Conservation (phyloP, 2,888 invertebrate genomes). For the Terebella lapidaria region DNA sequence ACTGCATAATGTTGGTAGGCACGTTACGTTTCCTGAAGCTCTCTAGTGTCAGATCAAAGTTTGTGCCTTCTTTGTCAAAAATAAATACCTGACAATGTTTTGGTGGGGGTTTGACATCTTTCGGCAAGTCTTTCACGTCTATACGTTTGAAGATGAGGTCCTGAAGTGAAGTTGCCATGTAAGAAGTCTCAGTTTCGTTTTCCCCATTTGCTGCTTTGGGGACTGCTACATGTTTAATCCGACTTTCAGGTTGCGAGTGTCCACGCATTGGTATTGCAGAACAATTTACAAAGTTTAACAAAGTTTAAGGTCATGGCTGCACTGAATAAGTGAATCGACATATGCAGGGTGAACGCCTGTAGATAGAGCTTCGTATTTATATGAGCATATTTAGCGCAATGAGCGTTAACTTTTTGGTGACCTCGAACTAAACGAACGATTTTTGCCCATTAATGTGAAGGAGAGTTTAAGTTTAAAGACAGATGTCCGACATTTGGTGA, state of each 20-base stretch:
- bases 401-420: no score
- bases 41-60: not conserved
- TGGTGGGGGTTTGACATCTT: constrained; percentile 18
- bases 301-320: no score
- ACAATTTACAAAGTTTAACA: no score
- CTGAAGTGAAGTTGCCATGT: constrained; percentile 18
- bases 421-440: no score
- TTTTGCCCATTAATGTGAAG: no score
- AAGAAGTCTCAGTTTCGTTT: constrained; percentile 2
- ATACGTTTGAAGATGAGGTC: constrained; percentile 20
- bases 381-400: no score
- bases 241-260: constrained; percentile 12
- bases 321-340: no score
- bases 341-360: no score
- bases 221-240: constrained; percentile 21
- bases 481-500: no score
- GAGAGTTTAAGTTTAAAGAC: no score
- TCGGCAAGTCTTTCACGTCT: constrained; percentile 13
- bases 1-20: not conserved
- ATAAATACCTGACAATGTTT: constrained; percentile 19
- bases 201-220: not conserved
- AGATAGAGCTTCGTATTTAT: no score
- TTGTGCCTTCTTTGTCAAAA: constrained; percentile 16
- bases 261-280: constrained; percentile 23
- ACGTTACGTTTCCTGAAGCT: not conserved